Conservation (phyloP, 1,140 invertebrate genomes). For the Pseudoatta argentina region DNA sequence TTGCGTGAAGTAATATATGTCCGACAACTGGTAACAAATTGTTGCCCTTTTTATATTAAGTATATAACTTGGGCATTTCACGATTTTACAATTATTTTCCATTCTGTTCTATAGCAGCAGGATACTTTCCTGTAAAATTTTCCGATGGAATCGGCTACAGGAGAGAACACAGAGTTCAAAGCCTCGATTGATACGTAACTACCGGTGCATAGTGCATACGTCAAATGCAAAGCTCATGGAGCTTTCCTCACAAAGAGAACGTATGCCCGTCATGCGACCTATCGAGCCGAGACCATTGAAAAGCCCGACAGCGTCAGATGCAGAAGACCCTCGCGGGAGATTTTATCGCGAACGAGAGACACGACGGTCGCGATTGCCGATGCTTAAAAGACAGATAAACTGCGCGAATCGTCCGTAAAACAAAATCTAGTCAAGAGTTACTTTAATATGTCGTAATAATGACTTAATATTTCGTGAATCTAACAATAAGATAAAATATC, state of each 20-base stretch:
- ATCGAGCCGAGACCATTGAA: conserved; percentile 50
- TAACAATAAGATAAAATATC: not conserved
- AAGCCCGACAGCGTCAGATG: conserved; percentile 56
- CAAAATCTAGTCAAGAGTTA: not conserved
- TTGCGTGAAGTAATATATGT: conserved; percentile 25
- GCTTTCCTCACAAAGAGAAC: conserved; percentile 48
- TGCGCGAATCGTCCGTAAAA: not conserved
- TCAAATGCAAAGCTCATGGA: conserved; percentile 52
- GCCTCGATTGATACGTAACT: conserved; percentile 44
- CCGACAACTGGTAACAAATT: conserved; percentile 9
- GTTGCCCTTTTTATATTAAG: not conserved
- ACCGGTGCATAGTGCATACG: conserved; percentile 26
- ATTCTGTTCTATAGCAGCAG: not conserved
- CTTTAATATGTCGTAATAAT: not conserved
- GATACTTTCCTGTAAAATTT: conserved; percentile 22
- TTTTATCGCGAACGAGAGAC: conserved; percentile 50
- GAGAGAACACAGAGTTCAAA: conserved; percentile 19
- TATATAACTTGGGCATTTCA: not conserved
- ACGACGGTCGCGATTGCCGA: conserved; percentile 34
- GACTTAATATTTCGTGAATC: not conserved
- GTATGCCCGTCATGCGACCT: conserved; percentile 28
- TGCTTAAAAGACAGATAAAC: conserved; percentile 45
- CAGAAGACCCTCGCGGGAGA: conserved; percentile 51
- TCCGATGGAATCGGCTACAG: not conserved
- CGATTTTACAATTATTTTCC: not conserved